These are phyloP conservation scores for Mormoops blainvillei DNA, from an alignment of 2,113 vertebrate genomes.

Conservation along the genomic window DNA sequence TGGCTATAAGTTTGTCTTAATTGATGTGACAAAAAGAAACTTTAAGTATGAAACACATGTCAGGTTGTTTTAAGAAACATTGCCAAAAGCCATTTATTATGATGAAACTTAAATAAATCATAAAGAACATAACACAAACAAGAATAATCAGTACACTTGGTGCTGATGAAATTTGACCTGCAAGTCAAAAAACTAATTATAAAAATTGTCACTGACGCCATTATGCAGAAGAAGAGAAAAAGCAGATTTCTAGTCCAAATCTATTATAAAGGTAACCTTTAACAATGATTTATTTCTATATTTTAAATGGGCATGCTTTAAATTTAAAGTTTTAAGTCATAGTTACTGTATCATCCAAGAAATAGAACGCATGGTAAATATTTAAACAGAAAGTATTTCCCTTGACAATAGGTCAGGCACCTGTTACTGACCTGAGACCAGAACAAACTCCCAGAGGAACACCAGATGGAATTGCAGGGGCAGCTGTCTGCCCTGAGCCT, in stretches of 20 bases:
- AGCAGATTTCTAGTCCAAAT: not conserved
- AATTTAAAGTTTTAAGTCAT: not conserved
- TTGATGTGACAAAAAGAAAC: not conserved
- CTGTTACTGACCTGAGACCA: not conserved
- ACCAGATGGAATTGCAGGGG: not conserved
- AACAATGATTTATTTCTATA: not conserved
- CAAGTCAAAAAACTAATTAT: not conserved
- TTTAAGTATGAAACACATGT: not conserved
- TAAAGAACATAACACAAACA: not conserved
- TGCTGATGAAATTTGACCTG: not conserved
- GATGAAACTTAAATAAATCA: not conserved
- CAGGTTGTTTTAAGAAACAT: not conserved
- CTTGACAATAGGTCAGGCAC: not conserved
- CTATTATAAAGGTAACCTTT: not conserved
- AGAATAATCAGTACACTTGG: not conserved
- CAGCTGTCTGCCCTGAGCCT: not conserved
- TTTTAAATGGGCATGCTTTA: not conserved
- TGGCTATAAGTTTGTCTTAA: not conserved
- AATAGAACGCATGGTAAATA: not conserved
- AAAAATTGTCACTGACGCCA: not conserved
- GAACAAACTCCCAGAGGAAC: not conserved
- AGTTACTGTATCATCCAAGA: not conserved
- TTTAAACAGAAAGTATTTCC: not conserved
- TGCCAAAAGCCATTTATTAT: not conserved
- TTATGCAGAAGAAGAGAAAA: not conserved